Conservation (phyloP, 1,140 invertebrate species). For the Ceratosolen solmsi region DNA sequence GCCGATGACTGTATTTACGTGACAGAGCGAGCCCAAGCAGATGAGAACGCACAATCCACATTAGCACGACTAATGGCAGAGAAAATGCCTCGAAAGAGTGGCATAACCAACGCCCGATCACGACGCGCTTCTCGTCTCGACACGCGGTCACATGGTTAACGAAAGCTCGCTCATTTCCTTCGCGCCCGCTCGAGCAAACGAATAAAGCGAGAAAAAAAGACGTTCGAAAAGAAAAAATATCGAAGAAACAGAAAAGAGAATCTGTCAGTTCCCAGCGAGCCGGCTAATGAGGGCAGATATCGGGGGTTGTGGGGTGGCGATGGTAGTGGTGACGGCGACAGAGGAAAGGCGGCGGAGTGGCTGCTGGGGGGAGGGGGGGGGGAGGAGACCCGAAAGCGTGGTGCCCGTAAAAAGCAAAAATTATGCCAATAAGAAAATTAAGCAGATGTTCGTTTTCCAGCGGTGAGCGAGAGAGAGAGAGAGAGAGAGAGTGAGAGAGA, state of each 20-base stretch:
- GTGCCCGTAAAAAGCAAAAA: constrained; percentile 49
- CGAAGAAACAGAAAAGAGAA: constrained; percentile 9
- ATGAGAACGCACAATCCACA: not conserved
- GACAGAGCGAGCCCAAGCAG: not conserved
- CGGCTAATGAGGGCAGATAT: constrained; percentile 30
- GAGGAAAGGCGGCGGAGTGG: too few relatives aligned
- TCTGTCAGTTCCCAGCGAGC: constrained; percentile 24
- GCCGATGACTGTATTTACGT: not conserved
- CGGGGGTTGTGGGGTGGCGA: too few relatives aligned
- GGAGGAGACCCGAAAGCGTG: not conserved
- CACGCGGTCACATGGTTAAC: not conserved
- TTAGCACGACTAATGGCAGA: not conserved
- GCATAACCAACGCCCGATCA: not conserved
- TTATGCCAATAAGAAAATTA: constrained; percentile 53
- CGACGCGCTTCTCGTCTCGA: not conserved
- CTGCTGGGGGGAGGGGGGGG: too few relatives aligned
- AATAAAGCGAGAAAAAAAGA: not conserved
- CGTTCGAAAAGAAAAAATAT: not conserved
- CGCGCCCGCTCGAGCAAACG: not conserved
- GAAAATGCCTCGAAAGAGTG: not conserved
- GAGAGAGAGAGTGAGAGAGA: not conserved
- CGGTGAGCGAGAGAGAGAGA: not conserved
- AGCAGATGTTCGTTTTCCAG: constrained; percentile 50
- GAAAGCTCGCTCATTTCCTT: constrained; percentile 11
- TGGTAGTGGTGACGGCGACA: too few relatives aligned